Percentiles rank a stretch among this genome's conserved stretches.
These are phyloP conservation scores for Triplophysa siluroides DNA, from an alignment of 2,113 vertebrate genomes.

Conservation along the genomic window DNA sequence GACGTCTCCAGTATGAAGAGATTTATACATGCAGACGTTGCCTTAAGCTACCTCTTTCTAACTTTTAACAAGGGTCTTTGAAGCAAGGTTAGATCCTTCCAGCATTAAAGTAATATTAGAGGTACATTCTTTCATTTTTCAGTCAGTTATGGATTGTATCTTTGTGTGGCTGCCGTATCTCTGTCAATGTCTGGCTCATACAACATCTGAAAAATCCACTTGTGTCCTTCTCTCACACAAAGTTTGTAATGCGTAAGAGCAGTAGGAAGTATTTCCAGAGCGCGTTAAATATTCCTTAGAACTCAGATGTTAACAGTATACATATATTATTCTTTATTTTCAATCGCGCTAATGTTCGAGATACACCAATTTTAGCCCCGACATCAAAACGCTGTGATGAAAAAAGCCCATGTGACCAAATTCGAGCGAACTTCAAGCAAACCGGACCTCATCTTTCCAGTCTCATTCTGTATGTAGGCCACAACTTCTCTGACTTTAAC, in stretches of 20 bases:
- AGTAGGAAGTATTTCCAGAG: constrained; percentile 52
- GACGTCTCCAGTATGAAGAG: constrained; percentile 64
- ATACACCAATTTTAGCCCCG: constrained; percentile 49
- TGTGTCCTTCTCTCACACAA: constrained; percentile 13
- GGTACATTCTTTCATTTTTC: constrained; percentile 65
- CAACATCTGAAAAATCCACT: constrained; percentile 37
- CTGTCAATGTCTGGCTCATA: constrained; percentile 39
- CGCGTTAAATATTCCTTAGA: constrained; percentile 62
- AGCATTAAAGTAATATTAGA: constrained; percentile 66
- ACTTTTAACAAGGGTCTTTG: constrained; percentile 65
- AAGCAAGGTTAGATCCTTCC: constrained; percentile 61
- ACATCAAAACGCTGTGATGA: constrained; percentile 49
- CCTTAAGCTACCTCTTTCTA: constrained; percentile 63
- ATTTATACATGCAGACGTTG: constrained; percentile 69
- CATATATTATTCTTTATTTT: constrained; percentile 59
- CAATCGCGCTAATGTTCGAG: constrained; percentile 43
- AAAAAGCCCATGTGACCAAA: constrained; percentile 55
- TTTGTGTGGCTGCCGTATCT: constrained; percentile 37
- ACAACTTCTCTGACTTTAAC: constrained; percentile 45
- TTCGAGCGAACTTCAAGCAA: constrained; percentile 44
- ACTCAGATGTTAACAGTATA: constrained; percentile 50
- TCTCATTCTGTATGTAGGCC: constrained; percentile 55
- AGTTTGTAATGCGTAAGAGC: constrained; percentile 18
- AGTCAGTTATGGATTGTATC: constrained; percentile 61
- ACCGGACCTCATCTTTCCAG: constrained; percentile 41